Base-by-base conservation (phyloP, 2,888 invertebrate genomes). In the Opisthograptis luteolata region DNA sequence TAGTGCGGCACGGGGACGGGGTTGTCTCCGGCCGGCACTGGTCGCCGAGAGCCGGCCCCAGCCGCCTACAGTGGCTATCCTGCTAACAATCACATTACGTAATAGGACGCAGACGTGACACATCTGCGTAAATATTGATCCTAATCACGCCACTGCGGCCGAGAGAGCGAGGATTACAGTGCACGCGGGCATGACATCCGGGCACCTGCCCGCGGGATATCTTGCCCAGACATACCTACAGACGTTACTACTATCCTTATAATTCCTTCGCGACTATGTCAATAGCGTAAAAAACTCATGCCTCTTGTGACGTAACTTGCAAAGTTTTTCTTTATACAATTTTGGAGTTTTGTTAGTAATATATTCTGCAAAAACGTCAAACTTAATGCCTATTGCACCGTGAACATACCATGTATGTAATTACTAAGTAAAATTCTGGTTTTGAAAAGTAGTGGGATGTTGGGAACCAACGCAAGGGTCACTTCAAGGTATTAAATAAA, bases 91-190 rank as follows among this genome's bases (percentile, higher is more conserved):
- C 68, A 69, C 66, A 78, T 86, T 84, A 87, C 84, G 84, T 87
- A 86, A 86, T 73, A 60, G 64, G 55, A 64, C 70, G 64, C 62
- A 72, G 68, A n/a, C n/a, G n/a, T 80, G 79, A 76, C 73, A 81
- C 81, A 85, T 84, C 80, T 84, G 82, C 73, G 82, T 84, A 86
- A 89, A 89, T 87, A 87, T 87, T 86, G 84, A 81, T 77, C 75
- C 79, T 75, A 78, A 81, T 81, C 81, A 81, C 80, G 77, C 81
- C 83, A 83, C 79, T 68, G 64, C 70, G 66, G 69, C 57, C 62
- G 66, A 73, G 73, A 74, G 74, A 74, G 70, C 70, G 60, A 67
- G 62, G 72, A 66, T 68, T 70, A 71, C 62, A 69, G 71, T 79
- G 72, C 76, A 70, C 60, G 75, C 76, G 63, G 42, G 80, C 78